Evolutionary conservation across 2,113 vertebrate species (phyloP).

Genomic region (Equus quagga): DNA sequence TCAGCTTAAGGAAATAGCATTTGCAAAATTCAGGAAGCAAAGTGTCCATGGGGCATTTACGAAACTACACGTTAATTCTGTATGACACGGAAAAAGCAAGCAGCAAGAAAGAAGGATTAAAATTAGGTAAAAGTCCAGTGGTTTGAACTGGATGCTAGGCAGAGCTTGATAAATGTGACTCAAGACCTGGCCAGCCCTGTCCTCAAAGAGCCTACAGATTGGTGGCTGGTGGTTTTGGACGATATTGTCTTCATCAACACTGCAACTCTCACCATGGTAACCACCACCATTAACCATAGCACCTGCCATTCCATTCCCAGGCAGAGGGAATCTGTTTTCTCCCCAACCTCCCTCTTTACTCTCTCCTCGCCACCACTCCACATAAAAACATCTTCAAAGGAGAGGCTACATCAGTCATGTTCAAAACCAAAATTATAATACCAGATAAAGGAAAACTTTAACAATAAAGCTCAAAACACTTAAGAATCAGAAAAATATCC

Average conservation of each 20-base stretch:
- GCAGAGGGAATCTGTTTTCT: not conserved
- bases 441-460: not conserved
- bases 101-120: not conserved
- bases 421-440: not conserved
- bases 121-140: not conserved
- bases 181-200: not conserved
- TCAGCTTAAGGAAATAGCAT: not conserved
- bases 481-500: not conserved
- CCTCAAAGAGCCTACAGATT: not conserved
- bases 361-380: not conserved
- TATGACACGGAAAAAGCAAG: not conserved
- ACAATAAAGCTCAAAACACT: not conserved
- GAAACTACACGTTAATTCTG: not conserved
- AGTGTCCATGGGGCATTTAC: not conserved
- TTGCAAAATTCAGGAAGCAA: not conserved
- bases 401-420: not conserved
- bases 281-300: not conserved
- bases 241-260: not conserved
- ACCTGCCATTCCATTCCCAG: not conserved
- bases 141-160: not conserved
- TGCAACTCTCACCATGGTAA: not conserved
- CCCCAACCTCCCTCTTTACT: not conserved
- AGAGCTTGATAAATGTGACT: not conserved
- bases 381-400: not conserved
- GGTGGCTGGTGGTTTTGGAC: not conserved